Conservation (phyloP, 2,113 vertebrate genomes). For the Ceyx margarethae region DNA sequence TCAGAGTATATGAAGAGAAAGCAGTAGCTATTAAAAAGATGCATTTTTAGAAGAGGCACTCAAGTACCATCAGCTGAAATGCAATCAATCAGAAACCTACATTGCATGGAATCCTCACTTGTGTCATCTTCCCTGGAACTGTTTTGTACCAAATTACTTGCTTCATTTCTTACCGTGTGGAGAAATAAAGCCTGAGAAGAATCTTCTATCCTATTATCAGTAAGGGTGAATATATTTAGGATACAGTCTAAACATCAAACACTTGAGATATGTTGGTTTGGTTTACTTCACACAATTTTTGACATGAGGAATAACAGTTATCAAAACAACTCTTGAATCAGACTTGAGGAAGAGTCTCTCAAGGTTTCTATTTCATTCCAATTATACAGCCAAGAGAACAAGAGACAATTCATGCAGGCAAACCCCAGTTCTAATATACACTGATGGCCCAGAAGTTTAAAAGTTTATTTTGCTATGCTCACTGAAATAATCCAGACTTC, state of each 20-base stretch:
- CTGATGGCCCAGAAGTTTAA: neutral
- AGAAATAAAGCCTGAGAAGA: neutral
- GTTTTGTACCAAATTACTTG: neutral
- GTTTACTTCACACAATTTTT: neutral
- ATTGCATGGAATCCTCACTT: neutral
- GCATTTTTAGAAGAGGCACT: neutral
- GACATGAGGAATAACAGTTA: neutral
- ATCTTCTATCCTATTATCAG: neutral
- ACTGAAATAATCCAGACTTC: neutral
- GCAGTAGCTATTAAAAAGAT: neutral
- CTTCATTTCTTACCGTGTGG: neutral
- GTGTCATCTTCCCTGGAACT: neutral
- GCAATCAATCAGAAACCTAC: neutral
- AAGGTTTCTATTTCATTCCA: neutral
- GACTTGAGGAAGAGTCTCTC: neutral
- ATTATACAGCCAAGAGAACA: neutral
- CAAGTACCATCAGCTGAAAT: neutral
- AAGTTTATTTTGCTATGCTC: neutral
- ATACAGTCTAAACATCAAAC: neutral
- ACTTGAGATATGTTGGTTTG: neutral
- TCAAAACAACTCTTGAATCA: neutral
- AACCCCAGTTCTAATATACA: neutral
- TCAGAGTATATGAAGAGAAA: neutral
- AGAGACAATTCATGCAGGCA: neutral
- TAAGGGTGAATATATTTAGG: neutral